Percentiles rank a stretch among this genome's conserved stretches.
These are phyloP conservation scores for Machimus atricapillus DNA, from an alignment of 2,888 invertebrate species.

Conservation along the genomic window DNA sequence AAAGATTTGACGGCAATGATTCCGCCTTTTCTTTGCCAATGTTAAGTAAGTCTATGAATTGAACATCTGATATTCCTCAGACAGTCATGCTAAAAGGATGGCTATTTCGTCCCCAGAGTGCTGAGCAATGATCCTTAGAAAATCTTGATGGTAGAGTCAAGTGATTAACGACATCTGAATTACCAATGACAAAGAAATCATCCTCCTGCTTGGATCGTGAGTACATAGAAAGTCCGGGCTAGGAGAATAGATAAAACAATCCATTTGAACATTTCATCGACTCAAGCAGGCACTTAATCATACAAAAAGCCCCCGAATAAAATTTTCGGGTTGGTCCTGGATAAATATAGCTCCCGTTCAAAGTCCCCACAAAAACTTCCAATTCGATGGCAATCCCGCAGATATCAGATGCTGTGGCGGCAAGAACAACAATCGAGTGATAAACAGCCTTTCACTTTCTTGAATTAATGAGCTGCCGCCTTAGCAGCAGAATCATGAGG, in stretches of 20 bases:
- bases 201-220: background rate
- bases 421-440: background rate
- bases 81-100: background rate
- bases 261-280: background rate
- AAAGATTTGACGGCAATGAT: background rate
- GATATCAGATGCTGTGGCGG: background rate
- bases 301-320: background rate
- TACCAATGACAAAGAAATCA: background rate
- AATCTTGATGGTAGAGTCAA: background rate
- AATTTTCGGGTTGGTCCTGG: background rate
- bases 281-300: background rate
- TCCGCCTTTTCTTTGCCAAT: background rate
- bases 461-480: slow-evolving; percentile 1
- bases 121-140: background rate
- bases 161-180: background rate
- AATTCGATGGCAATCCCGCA: background rate
- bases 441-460: slow-evolving; percentile 5
- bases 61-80: background rate
- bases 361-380: background rate
- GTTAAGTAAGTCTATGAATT: background rate
- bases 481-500: background rate
- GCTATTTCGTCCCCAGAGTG: background rate
- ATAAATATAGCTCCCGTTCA: background rate
- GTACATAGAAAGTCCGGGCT: background rate
- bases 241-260: background rate